Evolutionary conservation across 2,797 vertebrate genomes (phyloP), one percentile per base, ranked within the genome.

Genomic region (Enteromius trimaculatus): DNA sequence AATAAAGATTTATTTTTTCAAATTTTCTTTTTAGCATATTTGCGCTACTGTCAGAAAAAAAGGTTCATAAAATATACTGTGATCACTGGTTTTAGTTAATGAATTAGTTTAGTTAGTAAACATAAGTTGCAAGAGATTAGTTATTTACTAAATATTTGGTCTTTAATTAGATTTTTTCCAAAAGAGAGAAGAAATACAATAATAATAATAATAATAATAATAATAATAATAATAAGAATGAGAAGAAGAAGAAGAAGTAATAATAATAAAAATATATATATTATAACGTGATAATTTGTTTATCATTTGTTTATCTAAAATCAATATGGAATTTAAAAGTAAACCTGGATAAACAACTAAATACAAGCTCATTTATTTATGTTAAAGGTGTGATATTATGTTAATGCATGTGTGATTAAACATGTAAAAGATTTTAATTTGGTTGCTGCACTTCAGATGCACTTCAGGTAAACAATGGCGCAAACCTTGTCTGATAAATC

Each of bases 391-490:
- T 1, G 39, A 55, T 11, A 53, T 76, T 55, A 76, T 65, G 29
- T 66, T 39, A 49, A 65, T 79, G 6, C 16, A 74, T 71, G 51
- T 70, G 78, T 70, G 66, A 80, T 70, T 80, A 58, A 39, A 80
- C 23, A 79, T 81, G 39, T 74, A 49, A 64, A 82, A 76, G 16
- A 39, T 49, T 74, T 74, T 37, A n/a, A 82, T 51, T 65, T 82
- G 71, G 10, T 82, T 76, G 53, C 66, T 26, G 76, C 55, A 51
- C 53, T 69, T 80, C 51, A 71, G n/a, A 80, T 51, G 42, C 64
- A 79, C 60, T 68, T 82, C 60, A 83, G 26, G 37, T 83, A 71
- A 78, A 58, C 60, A 76, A 66, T 23, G 64, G 44, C 5, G n/a
- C 74, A 77, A 68, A 77, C 51, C 49, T 37, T 42, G 26, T 78